These are phyloP conservation scores for Dufourea novaeangliae DNA, from an alignment of 1,140 invertebrate genomes.

Conservation along the genomic window DNA sequence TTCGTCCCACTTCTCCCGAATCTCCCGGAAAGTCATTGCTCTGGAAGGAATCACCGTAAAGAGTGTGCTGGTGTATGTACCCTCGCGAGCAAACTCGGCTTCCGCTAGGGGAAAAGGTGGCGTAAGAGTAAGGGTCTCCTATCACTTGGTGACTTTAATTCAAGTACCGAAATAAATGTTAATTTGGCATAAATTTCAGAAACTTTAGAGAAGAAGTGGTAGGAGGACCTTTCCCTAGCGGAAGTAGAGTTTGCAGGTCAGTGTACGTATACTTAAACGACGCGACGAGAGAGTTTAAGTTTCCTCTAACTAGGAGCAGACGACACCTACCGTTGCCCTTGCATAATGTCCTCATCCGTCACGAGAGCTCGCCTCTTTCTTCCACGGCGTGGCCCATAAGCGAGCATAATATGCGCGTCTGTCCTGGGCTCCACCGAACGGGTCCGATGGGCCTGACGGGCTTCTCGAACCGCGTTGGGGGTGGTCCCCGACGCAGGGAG, in stretches of 20 bases:
- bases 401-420: constrained; percentile 31
- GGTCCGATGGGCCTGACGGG: constrained; percentile 30
- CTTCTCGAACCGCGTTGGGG: constrained; percentile 53
- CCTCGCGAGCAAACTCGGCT: no score
- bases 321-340: constrained; percentile 66
- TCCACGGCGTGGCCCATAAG: not conserved
- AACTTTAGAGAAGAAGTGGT: constrained; percentile 32
- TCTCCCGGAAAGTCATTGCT: constrained; percentile 1
- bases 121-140: no score
- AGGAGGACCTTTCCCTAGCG: no score
- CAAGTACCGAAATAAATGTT: no score
- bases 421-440: constrained; percentile 11
- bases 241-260: no score
- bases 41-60: not conserved
- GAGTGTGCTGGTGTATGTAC: no score
- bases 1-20: not conserved
- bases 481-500: constrained; percentile 64
- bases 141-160: no score
- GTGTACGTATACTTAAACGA: no score
- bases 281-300: no score
- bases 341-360: constrained; percentile 74
- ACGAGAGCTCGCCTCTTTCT: constrained; percentile 62
- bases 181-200: no score
- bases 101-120: no score
- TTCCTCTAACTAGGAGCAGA: constrained; percentile 55